Conservation (phyloP, 2,113 vertebrate species). For the Syngnathus typhle region DNA sequence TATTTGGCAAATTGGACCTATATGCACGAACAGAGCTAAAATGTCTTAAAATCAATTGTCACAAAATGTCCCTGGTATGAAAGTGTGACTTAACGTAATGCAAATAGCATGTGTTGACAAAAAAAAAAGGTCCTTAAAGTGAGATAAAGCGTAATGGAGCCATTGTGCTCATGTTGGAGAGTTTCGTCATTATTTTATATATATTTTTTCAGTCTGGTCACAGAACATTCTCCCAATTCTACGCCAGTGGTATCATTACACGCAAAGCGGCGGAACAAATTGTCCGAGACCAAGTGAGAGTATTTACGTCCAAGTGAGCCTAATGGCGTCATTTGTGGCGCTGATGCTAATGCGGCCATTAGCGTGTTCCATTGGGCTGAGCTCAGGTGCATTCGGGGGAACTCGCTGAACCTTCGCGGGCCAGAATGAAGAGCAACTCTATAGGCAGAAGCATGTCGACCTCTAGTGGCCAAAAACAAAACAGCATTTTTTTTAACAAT, state of each 20-base stretch:
- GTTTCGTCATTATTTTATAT: slow-evolving; percentile 26
- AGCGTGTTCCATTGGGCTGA: slow-evolving; percentile 72
- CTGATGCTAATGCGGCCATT: slow-evolving; percentile 71
- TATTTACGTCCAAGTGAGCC: slow-evolving; percentile 70
- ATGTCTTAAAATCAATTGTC: not conserved
- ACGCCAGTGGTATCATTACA: slow-evolving; percentile 53
- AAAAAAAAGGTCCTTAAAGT: slow-evolving; percentile 60
- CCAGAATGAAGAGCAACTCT: slow-evolving; percentile 9
- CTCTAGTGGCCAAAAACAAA: slow-evolving; percentile 52
- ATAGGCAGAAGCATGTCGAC: slow-evolving; percentile 41
- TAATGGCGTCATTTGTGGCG: slow-evolving; percentile 76
- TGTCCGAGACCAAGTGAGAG: slow-evolving; percentile 65
- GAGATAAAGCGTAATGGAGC: slow-evolving; percentile 41
- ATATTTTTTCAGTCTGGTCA: slow-evolving; percentile 30
- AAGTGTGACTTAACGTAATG: not conserved
- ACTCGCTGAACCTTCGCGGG: slow-evolving; percentile 50
- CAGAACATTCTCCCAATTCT: slow-evolving; percentile 26
- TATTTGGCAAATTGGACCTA: not conserved
- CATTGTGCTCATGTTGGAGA: slow-evolving; percentile 18
- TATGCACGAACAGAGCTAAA: not conserved
- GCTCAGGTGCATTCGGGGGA: slow-evolving; percentile 71
- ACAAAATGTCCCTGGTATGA: not conserved
- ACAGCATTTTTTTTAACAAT: slow-evolving; percentile 1
- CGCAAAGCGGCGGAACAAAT: slow-evolving; percentile 63
- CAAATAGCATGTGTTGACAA: slow-evolving; percentile 38